Base-by-base conservation (phyloP, 2,113 vertebrate species). In the Rhadina sibilatrix region DNA sequence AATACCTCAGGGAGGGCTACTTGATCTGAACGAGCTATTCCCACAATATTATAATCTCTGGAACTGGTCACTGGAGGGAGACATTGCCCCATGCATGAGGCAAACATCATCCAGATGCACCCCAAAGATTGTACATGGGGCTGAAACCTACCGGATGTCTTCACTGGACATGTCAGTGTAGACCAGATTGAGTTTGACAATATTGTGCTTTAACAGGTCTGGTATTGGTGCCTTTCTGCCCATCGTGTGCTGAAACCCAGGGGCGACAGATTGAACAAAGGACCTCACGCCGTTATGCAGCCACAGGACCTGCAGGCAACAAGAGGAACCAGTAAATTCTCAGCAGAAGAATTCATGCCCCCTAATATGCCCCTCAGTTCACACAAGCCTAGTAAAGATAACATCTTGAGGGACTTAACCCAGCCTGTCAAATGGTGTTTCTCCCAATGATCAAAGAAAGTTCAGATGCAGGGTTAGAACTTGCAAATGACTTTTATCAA, bases 121-220 rank as follows among this genome's bases (percentile, higher is more conserved):
- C 23, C 37, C 35, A 31, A 6, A 3, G 7, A 23, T 5, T 31
- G 7, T 7, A 19, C 28, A 7, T 23, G 22, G 44, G 12, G 22
- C n/a, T 72, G 40, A 65, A 77, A 33, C 96, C 47, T 97, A 99
- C 99, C 97, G 92, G 94, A 99, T 98, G 75, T 99, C 98, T 21
- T 98, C 97, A 40, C 97, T 97, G 61, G 98, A 98, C 98, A 99
- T 98, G 61, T 96, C 96, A 83, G 98, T 99, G 97, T 99, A 99
- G 94, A 98, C 98, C 49, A 99, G 97, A 87, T 99, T 99, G 75
- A 99, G 98, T 61, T 97, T 97, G 71, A 91, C 97, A 44, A 99
- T 98, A 49, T 98, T 97, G 30, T 93, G 54, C 52, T 90, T 95
- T 52, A 96, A 78, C 2, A 99, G 97, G 5, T 98, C 96, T 89